Evolutionary conservation across 1,140 invertebrate species (phyloP), one percentile per base, ranked within the genome.

Genomic region (Druon quercuslanigerum): DNA sequence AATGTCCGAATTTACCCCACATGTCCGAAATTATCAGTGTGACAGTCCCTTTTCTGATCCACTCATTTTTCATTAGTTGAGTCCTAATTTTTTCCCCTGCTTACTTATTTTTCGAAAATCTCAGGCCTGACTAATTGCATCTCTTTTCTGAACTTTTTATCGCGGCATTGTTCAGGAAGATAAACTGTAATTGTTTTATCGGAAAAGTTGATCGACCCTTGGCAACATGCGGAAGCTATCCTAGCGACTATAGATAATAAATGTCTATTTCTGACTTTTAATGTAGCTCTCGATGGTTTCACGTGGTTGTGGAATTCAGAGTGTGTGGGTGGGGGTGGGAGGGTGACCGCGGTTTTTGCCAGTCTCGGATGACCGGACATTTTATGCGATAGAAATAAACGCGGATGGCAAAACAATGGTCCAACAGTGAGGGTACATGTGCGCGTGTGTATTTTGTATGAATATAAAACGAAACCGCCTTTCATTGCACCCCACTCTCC

Each of bases 351-450:
- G 25, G 60, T 66, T 66, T 33, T 66, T 40, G 60, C 33, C 14
- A 33, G 60, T 33, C 60, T 66, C 60, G 60, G 60, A 66, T 66
- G 33, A 66, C 60, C 60, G 60, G 33, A 66, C 60, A 25, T 66
- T 66, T 66, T 66, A 46, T 66, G 33, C 60, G 60, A 66, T 66
- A 66, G 60, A 66, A 66, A 66, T 66, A 66, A 40, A 66, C 40
- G 60, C 60, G 60, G 60, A 66, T 66, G 60, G 60, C 25, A 66
- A 66, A 66, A 66, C 60, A 66, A 66, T 66, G 60, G 60, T 66
- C 14, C 25, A 16, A 14, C 25, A 66, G 60, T 4, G 12, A 33
- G 19, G 19, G 56, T 57, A 57, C 19, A 25, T 17, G 20, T 25
- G 57, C 57, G 20, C 57, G 11, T 60, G 25, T 66, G 46, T 66